Base-by-base conservation (phyloP, 2,113 vertebrate species). In the Nibea coibor region DNA sequence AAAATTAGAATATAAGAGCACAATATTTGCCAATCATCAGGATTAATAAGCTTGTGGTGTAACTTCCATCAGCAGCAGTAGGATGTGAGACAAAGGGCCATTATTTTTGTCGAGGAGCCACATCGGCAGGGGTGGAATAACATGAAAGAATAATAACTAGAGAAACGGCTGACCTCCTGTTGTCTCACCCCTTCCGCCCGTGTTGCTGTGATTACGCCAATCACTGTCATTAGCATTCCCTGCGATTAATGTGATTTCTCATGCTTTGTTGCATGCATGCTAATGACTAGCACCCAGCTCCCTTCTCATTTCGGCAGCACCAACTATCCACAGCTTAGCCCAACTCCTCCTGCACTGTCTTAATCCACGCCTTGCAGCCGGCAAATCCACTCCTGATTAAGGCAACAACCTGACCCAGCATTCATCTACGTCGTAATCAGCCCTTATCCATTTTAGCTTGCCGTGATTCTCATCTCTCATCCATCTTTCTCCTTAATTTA, bases 191-290 rank as follows among this genome's bases (percentile, higher is more conserved):
- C 84, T 83, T 89, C 76, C 78, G 35, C 85, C 81, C 61, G 15
- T 69, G 89, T 84, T 80, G 73, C 89, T 65, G 87, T 91, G 90
- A 94, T 94, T 91, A 90, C 35, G 82, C 88, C 92, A 91, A 94
- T 94, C 93, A 93, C 86, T 85, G 88, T 89, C 89, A 92, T 93
- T 91, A 91, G 85, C 90, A 89, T 87, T 89, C 86, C 51, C 69
- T 1, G 78, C 66, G 80, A 91, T 91, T 83, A 90, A 91, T 84
- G 87, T 88, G 87, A 89, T 92, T 91, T 89, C 86, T 87, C 80
- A 79, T 73, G 84, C 88, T 86, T 88, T 91, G 86, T 77, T 65
- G 80, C 87, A 62, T 81, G 88, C 91, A 93, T 91, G 82, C 86
- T 92, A 91, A 94, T 93, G 89, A 73, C 75, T 56, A 53, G 50